Evolutionary conservation across 2,888 invertebrate species (phyloP).

Genomic region (Drosophila borealis): DNA sequence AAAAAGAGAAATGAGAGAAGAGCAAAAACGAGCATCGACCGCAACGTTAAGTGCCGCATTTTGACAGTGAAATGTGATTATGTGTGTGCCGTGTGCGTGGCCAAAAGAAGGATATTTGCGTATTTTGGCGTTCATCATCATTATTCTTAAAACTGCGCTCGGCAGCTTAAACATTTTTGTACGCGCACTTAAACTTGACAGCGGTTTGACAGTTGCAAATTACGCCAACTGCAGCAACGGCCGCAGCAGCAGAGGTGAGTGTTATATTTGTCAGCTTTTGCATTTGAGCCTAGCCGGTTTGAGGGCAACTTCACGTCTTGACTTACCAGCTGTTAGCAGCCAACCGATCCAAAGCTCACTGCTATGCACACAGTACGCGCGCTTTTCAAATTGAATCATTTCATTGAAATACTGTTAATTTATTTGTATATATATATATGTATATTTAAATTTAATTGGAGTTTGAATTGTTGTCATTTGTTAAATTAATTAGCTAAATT

Average conservation of each 20-base stretch:
- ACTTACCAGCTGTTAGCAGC: background rate
- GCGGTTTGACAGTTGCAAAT: slow-evolving; percentile 76
- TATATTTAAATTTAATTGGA: slow-evolving; percentile 77
- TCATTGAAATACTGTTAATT: slow-evolving; percentile 5
- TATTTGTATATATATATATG: slow-evolving; percentile 70
- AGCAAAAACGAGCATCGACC: slow-evolving; percentile 41
- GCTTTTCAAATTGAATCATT: background rate
- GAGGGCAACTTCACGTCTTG: background rate
- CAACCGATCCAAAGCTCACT: slow-evolving; percentile 6
- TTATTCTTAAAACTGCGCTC: slow-evolving; percentile 62
- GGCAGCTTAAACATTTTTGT: slow-evolving; percentile 57
- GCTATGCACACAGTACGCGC: background rate
- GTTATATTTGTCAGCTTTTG: slow-evolving; percentile 13
- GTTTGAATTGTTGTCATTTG: slow-evolving; percentile 68
- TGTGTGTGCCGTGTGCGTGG: slow-evolving; percentile 54
- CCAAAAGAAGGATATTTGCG: slow-evolving; percentile 75
- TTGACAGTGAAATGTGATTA: slow-evolving; percentile 76
- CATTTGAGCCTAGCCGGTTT: background rate
- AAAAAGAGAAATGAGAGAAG: slow-evolving; percentile 19
- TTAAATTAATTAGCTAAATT: slow-evolving; percentile 68
- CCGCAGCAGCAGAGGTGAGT: slow-evolving; percentile 19
- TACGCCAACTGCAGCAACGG: slow-evolving; percentile 28
- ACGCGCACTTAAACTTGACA: slow-evolving; percentile 68
- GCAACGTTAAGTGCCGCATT: slow-evolving; percentile 67
- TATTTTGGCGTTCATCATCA: slow-evolving; percentile 78